Conservation (phyloP, 2,888 invertebrate genomes). For the Caenorhabditis sp. region DNA sequence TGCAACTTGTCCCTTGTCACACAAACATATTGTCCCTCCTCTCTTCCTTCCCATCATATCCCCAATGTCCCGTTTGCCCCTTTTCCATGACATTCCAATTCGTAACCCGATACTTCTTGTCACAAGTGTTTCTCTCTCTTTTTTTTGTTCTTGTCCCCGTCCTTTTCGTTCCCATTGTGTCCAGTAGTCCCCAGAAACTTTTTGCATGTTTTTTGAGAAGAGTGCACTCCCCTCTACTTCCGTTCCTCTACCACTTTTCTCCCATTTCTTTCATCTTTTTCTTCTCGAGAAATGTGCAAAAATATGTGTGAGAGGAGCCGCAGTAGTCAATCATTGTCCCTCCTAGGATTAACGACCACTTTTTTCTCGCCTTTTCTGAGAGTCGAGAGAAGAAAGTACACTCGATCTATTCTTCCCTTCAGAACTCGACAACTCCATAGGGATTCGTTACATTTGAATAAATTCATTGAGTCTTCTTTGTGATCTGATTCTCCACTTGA, state of each 20-base stretch:
- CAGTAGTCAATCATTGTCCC: slow-evolving; percentile 54
- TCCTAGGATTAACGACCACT: slow-evolving; percentile 48
- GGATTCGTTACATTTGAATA: slow-evolving; percentile 35
- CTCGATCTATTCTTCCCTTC: slow-evolving; percentile 18
- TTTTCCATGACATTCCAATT: slow-evolving; percentile 30
- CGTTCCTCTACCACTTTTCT: slow-evolving; percentile 46
- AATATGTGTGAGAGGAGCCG: slow-evolving; percentile 23
- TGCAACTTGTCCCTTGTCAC: slow-evolving; percentile 17
- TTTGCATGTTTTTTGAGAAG: slow-evolving; percentile 46
- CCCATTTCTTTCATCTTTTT: slow-evolving; percentile 1
- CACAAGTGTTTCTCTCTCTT: slow-evolving; percentile 42
- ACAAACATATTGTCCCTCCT: slow-evolving; percentile 11
- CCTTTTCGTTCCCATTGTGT: slow-evolving; percentile 7
- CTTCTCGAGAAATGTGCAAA: slow-evolving; percentile 29
- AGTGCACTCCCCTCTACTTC: slow-evolving; percentile 35
- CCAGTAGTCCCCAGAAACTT: slow-evolving; percentile 11
- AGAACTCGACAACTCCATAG: slow-evolving; percentile 3
- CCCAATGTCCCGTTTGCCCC: slow-evolving; percentile 27
- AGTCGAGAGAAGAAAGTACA: slow-evolving; percentile 22
- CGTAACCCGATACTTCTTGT: slow-evolving; percentile 52
- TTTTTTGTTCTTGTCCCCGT: slow-evolving; percentile 12
- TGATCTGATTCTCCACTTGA: slow-evolving; percentile 16
- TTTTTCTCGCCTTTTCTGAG: slow-evolving; percentile 37
- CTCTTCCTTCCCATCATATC: slow-evolving; percentile 12
- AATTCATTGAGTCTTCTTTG: slow-evolving; percentile 26